phyloP scores from a whole-genome alignment of 2,888 invertebrate genomes.

The Leucophenga montana region DNA sequence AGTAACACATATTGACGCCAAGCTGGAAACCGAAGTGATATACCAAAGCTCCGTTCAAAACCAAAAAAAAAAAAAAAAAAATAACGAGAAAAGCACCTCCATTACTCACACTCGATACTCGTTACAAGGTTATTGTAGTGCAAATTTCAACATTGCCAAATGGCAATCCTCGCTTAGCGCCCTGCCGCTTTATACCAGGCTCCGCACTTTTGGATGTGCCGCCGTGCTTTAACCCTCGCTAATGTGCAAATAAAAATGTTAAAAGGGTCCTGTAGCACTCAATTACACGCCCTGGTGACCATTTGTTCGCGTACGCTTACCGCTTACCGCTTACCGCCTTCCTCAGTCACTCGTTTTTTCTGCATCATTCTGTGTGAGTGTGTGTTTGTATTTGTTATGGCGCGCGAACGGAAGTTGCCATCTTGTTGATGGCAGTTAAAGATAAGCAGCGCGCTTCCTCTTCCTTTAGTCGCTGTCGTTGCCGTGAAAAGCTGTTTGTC shows the following conservation, averaged over 20 bases:
- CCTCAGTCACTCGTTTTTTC: not conserved
- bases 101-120: no score
- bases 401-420: slow-evolving; percentile 73
- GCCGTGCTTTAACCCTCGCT: slow-evolving; percentile 65
- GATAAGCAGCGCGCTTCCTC: slow-evolving; percentile 55
- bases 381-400: slow-evolving; percentile 64
- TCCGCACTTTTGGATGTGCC: no score
- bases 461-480: not conserved
- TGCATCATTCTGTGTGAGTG: slow-evolving; percentile 23
- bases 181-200: no score
- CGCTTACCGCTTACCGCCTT: slow-evolving; percentile 1
- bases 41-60: no score
- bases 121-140: no score
- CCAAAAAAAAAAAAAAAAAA: no score
- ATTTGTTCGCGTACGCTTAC: slow-evolving; percentile 49
- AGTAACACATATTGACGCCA: no score
- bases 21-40: no score
- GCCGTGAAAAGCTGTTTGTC: slow-evolving; percentile 21
- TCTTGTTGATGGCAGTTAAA: slow-evolving; percentile 73
- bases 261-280: slow-evolving; percentile 74
- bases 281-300: slow-evolving; percentile 74
- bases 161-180: no score
- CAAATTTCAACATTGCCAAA: slow-evolving; percentile 47
- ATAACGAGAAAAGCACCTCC: no score
- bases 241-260: slow-evolving; percentile 74